phyloP scores from a whole-genome alignment of 1,140 invertebrate genomes.

The Apis florea region DNA sequence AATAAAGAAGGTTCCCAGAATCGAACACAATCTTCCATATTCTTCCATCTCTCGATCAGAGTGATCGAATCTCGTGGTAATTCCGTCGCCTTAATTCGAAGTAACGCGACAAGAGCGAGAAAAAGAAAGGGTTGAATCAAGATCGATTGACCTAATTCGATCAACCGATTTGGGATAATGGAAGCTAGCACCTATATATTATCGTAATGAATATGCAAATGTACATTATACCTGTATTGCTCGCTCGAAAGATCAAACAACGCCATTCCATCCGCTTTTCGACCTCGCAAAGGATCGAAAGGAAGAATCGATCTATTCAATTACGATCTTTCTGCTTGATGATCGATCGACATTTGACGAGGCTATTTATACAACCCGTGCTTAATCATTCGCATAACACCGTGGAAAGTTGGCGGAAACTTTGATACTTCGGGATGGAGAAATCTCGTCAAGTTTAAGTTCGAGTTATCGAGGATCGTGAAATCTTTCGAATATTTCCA shows the following conservation, averaged over 20 bases:
- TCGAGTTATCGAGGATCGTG: not conserved
- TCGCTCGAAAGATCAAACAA: conserved; percentile 40
- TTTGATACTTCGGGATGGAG: not conserved
- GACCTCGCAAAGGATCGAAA: conserved; percentile 11
- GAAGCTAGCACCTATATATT: not conserved
- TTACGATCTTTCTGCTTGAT: conserved; percentile 39
- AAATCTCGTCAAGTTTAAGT: not conserved
- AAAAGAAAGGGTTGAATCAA: not conserved
- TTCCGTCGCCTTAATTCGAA: not conserved
- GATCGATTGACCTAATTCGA: not conserved
- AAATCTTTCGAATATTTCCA: too few species aligned
- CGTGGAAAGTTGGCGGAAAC: not conserved
- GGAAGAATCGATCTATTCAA: conserved; percentile 26
- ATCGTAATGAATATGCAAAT: conserved; percentile 45
- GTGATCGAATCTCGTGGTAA: too few species aligned
- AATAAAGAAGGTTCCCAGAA: too few species aligned
- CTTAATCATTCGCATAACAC: conserved; percentile 15
- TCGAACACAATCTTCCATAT: too few species aligned
- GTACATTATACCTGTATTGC: conserved; percentile 3
- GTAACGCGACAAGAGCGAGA: not conserved
- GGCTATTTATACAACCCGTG: conserved; percentile 27
- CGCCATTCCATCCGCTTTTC: not conserved
- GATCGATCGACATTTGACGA: conserved; percentile 42
- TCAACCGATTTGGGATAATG: not conserved
- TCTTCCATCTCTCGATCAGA: too few species aligned